Evolutionary conservation across 2,888 invertebrate species (phyloP), one percentile per base, ranked within the genome.

Genomic region (Calliopum simillimum): DNA sequence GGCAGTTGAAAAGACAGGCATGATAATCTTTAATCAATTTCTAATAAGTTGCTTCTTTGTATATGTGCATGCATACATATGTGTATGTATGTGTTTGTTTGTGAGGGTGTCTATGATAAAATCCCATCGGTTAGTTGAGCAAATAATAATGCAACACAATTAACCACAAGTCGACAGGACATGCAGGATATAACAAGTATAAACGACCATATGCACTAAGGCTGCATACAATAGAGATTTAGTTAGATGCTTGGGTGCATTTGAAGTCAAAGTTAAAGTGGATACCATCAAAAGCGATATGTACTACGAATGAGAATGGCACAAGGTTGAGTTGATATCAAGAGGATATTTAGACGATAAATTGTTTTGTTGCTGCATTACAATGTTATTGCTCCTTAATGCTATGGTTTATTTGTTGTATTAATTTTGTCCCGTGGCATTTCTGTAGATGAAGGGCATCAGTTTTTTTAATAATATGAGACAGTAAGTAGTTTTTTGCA

Each of bases 1-100:
- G 11, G n/a, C n/a, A 33, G 33, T 33, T 33, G 33, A 14, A 3
- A 25, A 56, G 23, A 19, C 21, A 13, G 23, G 23, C 55, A 56
- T 23, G 55, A 56, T 56, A 56, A 56, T 56, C 55, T 56, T 56
- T 56, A 56, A 56, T 56, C 55, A 56, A 56, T 56, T 56, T 23
- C 23, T 21, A 23, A 23, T 23, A 56, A 23, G 33, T 56, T 25
- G 23, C 23, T 8, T 25, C 21, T 56, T 21, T 13, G 33, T 19
- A 14, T 33, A 4, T 56, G 14, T 13, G 4, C 16, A 14, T 13
- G 13, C n/a, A 49, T 13, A 16, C n/a, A 49, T n/a, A 49, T 1
- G n/a, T 25, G 33, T 33, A 8, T 33, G 33, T 6, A 8, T 8
- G 4, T 33, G 33, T 14, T 14, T 14, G 51, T 51, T 3, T 19